phyloP scores from a whole-genome alignment of 30 jellyfish, hydroid and myxozoan species.

The Clytia hemisphaerica region DNA sequence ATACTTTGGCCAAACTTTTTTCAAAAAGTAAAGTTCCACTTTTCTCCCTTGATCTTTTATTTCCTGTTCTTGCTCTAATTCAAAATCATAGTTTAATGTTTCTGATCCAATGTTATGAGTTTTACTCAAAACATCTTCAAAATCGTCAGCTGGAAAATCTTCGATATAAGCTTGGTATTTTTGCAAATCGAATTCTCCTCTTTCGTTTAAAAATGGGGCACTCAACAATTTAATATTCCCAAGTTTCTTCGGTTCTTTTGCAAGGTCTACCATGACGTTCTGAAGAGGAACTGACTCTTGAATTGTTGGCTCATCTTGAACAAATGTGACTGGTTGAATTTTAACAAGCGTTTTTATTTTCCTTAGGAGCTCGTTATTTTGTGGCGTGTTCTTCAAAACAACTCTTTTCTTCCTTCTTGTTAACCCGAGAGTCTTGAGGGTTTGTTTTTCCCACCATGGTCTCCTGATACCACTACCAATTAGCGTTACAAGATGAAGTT shows the following conservation, averaged over 20 bases:
- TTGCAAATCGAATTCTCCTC: conserved; percentile 12
- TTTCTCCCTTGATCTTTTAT: conserved; percentile 11
- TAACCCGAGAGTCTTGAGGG: conserved; percentile 60
- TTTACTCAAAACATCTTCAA: conserved; percentile 13
- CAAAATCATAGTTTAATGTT: conserved; percentile 11
- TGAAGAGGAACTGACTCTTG: too few relatives aligned
- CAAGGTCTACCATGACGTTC: neutral
- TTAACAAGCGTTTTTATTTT: conserved; percentile 46
- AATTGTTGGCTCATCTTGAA: conserved; percentile 26
- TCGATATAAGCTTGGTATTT: conserved; percentile 12
- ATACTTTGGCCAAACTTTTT: neutral
- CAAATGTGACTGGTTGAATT: conserved; percentile 53
- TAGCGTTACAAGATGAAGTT: conserved; percentile 69
- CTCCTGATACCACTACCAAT: conserved; percentile 88
- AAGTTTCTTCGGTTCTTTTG: neutral
- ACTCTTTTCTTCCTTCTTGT: conserved; percentile 39
- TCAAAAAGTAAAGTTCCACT: conserved; percentile 13
- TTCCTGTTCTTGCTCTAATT: conserved; percentile 11
- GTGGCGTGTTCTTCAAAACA: conserved; percentile 72
- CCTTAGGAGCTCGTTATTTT: conserved; percentile 47
- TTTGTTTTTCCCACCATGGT: conserved; percentile 95
- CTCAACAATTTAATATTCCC: conserved; percentile 17
- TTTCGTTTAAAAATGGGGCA: conserved; percentile 22
- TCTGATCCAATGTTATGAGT: conserved; percentile 13
- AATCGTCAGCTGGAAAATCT: conserved; percentile 25